Conservation (phyloP, 2,797 vertebrate genomes). For the Brachyalestes nurse region DNA sequence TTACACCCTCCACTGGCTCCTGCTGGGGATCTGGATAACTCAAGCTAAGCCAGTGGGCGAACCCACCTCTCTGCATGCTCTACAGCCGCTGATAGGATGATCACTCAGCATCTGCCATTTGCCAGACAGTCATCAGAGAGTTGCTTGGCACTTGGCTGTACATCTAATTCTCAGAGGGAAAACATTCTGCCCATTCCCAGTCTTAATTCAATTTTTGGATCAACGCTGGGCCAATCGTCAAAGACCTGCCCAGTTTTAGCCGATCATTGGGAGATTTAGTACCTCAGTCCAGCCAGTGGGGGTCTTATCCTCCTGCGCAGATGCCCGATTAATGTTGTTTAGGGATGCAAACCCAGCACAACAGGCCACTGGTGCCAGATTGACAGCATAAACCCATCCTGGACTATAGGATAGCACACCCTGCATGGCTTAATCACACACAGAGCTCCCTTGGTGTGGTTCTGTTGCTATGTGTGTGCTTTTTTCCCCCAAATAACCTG, state of each 20-base stretch:
- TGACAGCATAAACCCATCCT: slow-evolving; percentile 16
- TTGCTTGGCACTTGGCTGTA: slow-evolving; percentile 43
- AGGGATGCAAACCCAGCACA: slow-evolving; percentile 62
- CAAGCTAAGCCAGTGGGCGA: slow-evolving; percentile 49
- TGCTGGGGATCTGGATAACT: slow-evolving; percentile 49
- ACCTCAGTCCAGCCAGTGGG: not conserved
- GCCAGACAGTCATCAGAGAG: slow-evolving; percentile 44
- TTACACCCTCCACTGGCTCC: slow-evolving; percentile 21
- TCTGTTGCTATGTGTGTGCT: too few species aligned
- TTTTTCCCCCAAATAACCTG: too few species aligned
- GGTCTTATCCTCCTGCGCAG: slow-evolving; percentile 71
- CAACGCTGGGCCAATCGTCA: slow-evolving; percentile 22
- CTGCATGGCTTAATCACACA: slow-evolving; percentile 8
- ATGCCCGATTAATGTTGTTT: slow-evolving; percentile 77
- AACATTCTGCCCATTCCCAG: slow-evolving; percentile 36
- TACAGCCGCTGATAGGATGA: slow-evolving; percentile 40
- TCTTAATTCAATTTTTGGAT: slow-evolving; percentile 45
- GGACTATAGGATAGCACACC: not conserved
- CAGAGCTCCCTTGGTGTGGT: not conserved
- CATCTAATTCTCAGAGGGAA: slow-evolving; percentile 39
- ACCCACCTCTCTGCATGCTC: slow-evolving; percentile 41
- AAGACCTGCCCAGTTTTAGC: slow-evolving; percentile 37
- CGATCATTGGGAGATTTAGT: slow-evolving; percentile 31
- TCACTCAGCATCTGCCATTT: slow-evolving; percentile 44
- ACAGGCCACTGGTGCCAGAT: slow-evolving; percentile 15